A percentile compares a stretch with the other conserved stretches of the same genome.
These are phyloP conservation scores for Brachycybe producta DNA, from an alignment of 2,888 invertebrate genomes.

Conservation along the genomic window DNA sequence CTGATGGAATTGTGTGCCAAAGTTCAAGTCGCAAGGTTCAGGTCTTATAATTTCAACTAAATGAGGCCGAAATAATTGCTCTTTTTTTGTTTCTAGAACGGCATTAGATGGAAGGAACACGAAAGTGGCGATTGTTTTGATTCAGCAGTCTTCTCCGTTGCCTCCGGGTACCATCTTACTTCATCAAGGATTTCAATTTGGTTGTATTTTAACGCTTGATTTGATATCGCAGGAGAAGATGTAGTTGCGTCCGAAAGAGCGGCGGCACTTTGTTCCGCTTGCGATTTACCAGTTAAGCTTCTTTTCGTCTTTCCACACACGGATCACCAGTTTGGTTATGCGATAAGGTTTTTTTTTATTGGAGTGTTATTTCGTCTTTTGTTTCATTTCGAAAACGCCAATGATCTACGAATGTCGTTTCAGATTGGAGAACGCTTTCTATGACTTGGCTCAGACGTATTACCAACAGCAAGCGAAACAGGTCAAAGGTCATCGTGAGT, in stretches of 20 bases:
- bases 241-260: conserved; percentile 78
- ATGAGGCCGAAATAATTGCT: too few relatives aligned
- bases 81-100: conserved; percentile 40
- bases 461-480: conserved; percentile 78
- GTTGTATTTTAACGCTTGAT: background rate
- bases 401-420: conserved; percentile 28
- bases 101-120: conserved; percentile 47
- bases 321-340: conserved; percentile 66
- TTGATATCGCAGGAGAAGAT: conserved; percentile 49
- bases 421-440: conserved; percentile 82
- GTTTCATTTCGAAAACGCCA: conserved; percentile 10
- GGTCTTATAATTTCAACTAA: too few relatives aligned
- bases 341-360: too few relatives aligned
- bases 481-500: conserved; percentile 76
- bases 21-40: conserved; percentile 55
- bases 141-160: conserved; percentile 60
- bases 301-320: conserved; percentile 77
- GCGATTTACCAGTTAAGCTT: conserved; percentile 81
- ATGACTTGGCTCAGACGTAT: conserved; percentile 82
- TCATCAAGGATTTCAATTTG: background rate
- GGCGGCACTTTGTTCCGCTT: conserved; percentile 74
- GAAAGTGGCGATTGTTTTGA: conserved; percentile 70
- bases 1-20: conserved; percentile 84
- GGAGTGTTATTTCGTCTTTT: conserved; percentile 16
- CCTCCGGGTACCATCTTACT: conserved; percentile 35